A percentile compares a stretch with the other conserved stretches of the same genome.
These are phyloP conservation scores for Hylia prasina DNA, from an alignment of 2,113 vertebrate genomes.

Conservation along the genomic window DNA sequence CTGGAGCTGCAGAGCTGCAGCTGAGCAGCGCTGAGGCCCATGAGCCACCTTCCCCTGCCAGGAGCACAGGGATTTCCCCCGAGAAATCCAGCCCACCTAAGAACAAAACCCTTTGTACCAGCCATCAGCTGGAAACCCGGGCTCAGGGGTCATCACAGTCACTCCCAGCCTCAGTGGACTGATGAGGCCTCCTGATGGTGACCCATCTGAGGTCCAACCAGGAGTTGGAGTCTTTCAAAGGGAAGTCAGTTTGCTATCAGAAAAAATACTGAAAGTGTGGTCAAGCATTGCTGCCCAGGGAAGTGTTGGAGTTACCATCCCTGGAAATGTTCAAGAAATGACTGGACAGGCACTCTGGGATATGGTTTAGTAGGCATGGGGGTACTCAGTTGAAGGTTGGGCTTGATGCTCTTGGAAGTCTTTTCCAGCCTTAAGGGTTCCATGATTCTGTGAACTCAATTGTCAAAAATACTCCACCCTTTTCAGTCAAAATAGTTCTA, in stretches of 20 bases:
- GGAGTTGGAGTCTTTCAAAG: background rate
- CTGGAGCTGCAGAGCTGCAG: background rate
- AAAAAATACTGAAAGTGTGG: background rate
- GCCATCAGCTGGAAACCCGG: fast-evolving
- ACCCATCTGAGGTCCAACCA: background rate
- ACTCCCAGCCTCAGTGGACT: background rate
- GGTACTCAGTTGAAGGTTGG: background rate
- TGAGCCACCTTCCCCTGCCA: background rate
- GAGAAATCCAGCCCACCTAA: background rate
- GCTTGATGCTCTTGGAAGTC: background rate
- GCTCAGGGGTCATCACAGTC: fast-evolving
- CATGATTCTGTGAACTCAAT: background rate
- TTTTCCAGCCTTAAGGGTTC: background rate
- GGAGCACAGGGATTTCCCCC: background rate
- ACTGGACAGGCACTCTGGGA: background rate
- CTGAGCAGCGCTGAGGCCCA: background rate
- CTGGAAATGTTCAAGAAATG: background rate
- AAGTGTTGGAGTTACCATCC: background rate
- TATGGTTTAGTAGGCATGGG: background rate
- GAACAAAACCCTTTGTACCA: background rate
- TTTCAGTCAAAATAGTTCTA: background rate
- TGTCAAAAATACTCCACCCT: background rate
- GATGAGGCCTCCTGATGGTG: fast-evolving
- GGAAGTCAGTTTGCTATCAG: background rate
- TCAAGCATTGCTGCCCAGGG: background rate